Base-by-base conservation (phyloP, 2,888 invertebrate genomes). In the Cactoblastis cactorum region DNA sequence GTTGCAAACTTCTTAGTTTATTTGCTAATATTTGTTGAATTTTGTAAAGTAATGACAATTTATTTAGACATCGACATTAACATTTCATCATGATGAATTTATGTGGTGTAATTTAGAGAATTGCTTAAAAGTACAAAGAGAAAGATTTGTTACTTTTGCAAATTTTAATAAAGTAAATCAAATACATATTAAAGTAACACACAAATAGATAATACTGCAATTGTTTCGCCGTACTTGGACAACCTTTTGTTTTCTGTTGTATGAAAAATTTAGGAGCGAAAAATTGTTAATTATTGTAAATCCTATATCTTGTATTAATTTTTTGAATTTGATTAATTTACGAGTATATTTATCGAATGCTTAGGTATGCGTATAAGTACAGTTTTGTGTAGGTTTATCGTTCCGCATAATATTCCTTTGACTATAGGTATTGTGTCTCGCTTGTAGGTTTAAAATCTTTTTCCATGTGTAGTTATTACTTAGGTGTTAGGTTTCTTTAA, bases 121-220 rank as follows among this genome's bases (percentile, higher is more conserved):
- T 91, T 92, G 92, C 92, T 92, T 92, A 90, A 87, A 92, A 92
- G 92, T 92, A 92, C 92, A 92, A 92, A 90, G 80, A 88, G n/a
- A 86, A 89, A 91, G 83, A 91, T 92, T 92, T 91, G 92, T 92
- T 92, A 92, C 92, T 92, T 92, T 92, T 92, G 92, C 91, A 92
- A 92, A 92, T 92, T 92, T 92, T 92, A n/a, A 92, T 92, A 87
- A 90, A 88, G 63, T 83, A 82, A 87, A 81, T 71, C 74, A 77
- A 83, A 83, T 86, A 85, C 84, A 87, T 85, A 84, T 83, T 72
- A 79, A 83, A 71, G 60, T 77, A 77, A 74, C 76, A 72, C 70
- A 72, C 71, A 77, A 22, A 63, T 86, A 87, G 83, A 73, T 82
- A 80, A 84, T 72, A 75, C 74, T 69, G 73, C 79, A 62, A 74